Conservation (phyloP, 1,140 invertebrate genomes). For the Globodera ellingtonae region DNA sequence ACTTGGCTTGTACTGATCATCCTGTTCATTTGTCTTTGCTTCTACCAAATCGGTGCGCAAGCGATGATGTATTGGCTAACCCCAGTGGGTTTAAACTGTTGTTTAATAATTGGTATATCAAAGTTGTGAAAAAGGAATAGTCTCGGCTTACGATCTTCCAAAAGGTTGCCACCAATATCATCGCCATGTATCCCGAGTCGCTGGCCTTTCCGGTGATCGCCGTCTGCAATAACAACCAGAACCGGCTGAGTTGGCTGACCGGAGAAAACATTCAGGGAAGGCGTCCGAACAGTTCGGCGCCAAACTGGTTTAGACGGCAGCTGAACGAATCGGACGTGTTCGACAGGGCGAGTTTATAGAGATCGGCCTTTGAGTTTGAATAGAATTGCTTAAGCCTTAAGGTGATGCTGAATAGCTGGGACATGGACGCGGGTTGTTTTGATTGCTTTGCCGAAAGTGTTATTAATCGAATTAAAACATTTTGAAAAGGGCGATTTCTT, state of each 20-base stretch:
- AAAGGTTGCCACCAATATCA: conserved; percentile 58
- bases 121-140: too few species aligned
- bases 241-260: conserved; percentile 38
- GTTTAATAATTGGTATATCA: too few species aligned
- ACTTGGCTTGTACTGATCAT: conserved; percentile 43
- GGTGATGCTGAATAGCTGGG: conserved; percentile 58
- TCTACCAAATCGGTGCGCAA: conserved; percentile 33
- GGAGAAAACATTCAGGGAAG: neutral
- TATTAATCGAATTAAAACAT: neutral
- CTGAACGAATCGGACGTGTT: conserved; percentile 41
- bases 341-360: conserved; percentile 37
- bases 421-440: conserved; percentile 59
- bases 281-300: neutral
- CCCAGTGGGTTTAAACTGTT: conserved; percentile 7
- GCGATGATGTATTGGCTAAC: conserved; percentile 44
- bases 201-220: conserved; percentile 63
- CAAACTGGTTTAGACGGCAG: neutral
- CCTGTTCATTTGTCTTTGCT: conserved; percentile 34
- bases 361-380: neutral
- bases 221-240: conserved; percentile 65
- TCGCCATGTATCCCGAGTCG: conserved; percentile 58
- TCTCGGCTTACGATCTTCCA: neutral
- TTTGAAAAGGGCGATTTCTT: conserved; percentile 39
- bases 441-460: neutral
- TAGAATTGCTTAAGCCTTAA: conserved; percentile 26